These are phyloP conservation scores for Drosophila pseudoobscura DNA, from an alignment of 1,140 invertebrate genomes.

Conservation along the genomic window DNA sequence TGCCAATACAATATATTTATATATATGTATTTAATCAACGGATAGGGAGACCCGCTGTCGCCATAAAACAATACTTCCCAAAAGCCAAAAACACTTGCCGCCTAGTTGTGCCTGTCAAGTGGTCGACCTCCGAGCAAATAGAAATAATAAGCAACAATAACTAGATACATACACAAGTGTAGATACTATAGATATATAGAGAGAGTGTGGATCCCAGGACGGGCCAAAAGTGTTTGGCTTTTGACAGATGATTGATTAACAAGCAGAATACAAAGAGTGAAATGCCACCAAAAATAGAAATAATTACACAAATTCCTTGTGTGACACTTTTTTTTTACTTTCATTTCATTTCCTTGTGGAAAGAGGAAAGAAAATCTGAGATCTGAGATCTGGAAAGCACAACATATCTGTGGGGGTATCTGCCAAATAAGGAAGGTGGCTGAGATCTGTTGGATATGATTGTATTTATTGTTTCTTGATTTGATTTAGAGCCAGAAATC, in stretches of 20 bases:
- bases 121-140: conserved; percentile 68
- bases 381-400: neutral
- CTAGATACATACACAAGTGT: neutral
- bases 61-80: conserved; percentile 34
- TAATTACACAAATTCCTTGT: conserved; percentile 24
- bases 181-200: conserved; percentile 12
- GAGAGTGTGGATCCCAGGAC: conserved; percentile 30
- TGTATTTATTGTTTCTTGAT: too few species aligned
- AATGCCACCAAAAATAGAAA: conserved; percentile 17
- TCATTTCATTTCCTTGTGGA: conserved; percentile 29
- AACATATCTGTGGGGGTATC: conserved; percentile 1
- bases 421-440: conserved; percentile 13
- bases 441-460: conserved; percentile 9
- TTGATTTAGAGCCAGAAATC: neutral
- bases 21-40: conserved; percentile 4
- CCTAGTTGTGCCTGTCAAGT: conserved; percentile 42
- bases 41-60: neutral
- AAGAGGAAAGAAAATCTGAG: neutral
- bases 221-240: conserved; percentile 12
- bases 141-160: conserved; percentile 17
- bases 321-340: conserved; percentile 14
- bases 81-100: conserved; percentile 15
- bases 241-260: conserved; percentile 73
- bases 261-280: conserved; percentile 31
- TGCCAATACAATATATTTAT: neutral